Evolutionary conservation across 2,888 invertebrate species (phyloP).

Genomic region (Plebejus argus): DNA sequence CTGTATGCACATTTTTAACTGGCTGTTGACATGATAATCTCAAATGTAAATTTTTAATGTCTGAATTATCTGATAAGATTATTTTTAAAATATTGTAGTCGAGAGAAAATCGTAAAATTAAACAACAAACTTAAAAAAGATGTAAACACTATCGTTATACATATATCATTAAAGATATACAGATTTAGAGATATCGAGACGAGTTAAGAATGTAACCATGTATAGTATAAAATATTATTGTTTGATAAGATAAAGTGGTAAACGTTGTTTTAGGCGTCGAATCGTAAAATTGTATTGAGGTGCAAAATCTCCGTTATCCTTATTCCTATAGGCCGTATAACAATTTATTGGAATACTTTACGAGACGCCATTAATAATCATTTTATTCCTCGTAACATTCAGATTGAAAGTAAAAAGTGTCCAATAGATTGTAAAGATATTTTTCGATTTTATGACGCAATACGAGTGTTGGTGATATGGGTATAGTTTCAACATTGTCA

Average conservation of each 20-base stretch:
- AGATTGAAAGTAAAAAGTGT: constrained; percentile 27
- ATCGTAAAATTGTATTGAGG: constrained; percentile 54
- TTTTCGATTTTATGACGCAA: neutral
- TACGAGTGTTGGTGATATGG: neutral
- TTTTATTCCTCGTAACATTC: constrained; percentile 28
- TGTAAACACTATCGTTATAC: constrained; percentile 18
- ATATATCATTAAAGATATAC: constrained; percentile 13
- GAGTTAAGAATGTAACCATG: constrained; percentile 14
- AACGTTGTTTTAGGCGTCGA: constrained; percentile 55
- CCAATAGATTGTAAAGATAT: constrained; percentile 22
- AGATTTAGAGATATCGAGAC: constrained; percentile 19
- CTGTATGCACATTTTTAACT: neutral
- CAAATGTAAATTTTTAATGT: neutral
- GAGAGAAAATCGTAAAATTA: constrained; percentile 9
- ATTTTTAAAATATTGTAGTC: neutral
- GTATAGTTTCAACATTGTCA: constrained; percentile 11
- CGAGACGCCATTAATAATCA: constrained; percentile 27
- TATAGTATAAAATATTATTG: constrained; percentile 28
- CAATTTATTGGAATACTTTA: constrained; percentile 28
- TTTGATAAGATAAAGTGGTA: constrained; percentile 44
- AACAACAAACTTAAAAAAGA: constrained; percentile 5
- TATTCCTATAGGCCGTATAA: constrained; percentile 45
- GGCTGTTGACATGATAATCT: neutral
- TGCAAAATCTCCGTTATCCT: constrained; percentile 51
- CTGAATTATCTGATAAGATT: constrained; percentile 3